Conservation (phyloP, 2,888 invertebrate species). For the Sesamia inferens region DNA sequence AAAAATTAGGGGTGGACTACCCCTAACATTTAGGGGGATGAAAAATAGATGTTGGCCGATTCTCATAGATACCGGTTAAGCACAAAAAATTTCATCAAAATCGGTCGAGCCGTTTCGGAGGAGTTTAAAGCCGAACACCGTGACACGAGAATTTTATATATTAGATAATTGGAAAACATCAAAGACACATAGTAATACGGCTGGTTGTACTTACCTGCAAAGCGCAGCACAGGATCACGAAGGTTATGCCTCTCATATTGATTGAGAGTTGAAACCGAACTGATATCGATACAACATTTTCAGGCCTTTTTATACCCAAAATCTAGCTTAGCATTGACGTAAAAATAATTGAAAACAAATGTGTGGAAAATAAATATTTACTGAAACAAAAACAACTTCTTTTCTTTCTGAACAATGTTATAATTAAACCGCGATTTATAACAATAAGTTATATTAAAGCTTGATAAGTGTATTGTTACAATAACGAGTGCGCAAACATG, state of each 20-base stretch:
- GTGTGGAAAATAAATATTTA: conserved; percentile 74
- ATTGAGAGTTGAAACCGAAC: conserved; percentile 84
- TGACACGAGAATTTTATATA: too few species aligned
- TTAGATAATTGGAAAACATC: background rate
- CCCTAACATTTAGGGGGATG: too few species aligned
- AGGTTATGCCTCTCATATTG: conserved; percentile 85
- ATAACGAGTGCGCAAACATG: conserved; percentile 19
- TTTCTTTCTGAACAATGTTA: conserved; percentile 72
- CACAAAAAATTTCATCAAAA: too few species aligned
- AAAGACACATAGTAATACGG: background rate
- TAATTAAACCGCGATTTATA: conserved; percentile 67
- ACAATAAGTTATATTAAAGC: conserved; percentile 78
- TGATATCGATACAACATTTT: conserved; percentile 73
- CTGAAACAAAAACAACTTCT: conserved; percentile 68
- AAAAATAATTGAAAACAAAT: conserved; percentile 60
- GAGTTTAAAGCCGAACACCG: too few species aligned
- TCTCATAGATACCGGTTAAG: too few species aligned
- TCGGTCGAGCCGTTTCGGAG: too few species aligned
- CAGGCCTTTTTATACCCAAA: conserved; percentile 79
- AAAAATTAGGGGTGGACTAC: too few species aligned
- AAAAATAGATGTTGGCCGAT: too few species aligned
- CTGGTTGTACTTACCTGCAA: conserved; percentile 80
- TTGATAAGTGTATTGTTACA: conserved; percentile 61
- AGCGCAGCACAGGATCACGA: conserved; percentile 87
- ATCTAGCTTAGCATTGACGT: conserved; percentile 62